These are phyloP conservation scores for Epistrophe grossulariae DNA, from an alignment of 2,888 invertebrate species.

Conservation along the genomic window DNA sequence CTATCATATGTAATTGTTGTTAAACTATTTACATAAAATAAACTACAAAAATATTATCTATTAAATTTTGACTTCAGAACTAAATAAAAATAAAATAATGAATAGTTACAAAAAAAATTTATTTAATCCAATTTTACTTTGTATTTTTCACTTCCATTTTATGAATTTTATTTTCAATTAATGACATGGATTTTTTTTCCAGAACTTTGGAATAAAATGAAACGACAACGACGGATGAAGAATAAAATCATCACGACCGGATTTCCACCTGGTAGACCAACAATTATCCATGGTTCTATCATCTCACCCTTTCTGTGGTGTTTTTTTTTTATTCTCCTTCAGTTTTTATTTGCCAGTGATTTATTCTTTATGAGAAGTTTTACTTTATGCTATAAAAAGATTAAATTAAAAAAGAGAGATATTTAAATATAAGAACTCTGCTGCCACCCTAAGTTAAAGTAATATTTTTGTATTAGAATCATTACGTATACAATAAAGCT, in stretches of 20 bases:
- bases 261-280: constrained; percentile 54
- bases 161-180: neutral
- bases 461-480: neutral
- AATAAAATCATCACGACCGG: constrained; percentile 59
- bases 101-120: too few species aligned
- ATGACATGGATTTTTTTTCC: neutral
- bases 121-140: neutral
- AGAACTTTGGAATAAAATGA: neutral
- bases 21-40: neutral
- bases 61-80: too few species aligned
- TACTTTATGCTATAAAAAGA: constrained; percentile 35
- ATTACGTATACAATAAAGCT: neutral
- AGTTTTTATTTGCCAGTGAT: constrained; percentile 42
- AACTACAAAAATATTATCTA: neutral
- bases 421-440: constrained; percentile 41
- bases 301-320: constrained; percentile 22
- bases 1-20: neutral
- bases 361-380: constrained; percentile 35
- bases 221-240: neutral
- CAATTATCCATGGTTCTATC: constrained; percentile 43
- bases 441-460: neutral
- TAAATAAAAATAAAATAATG: too few species aligned
- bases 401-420: constrained; percentile 38
- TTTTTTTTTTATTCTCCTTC: neutral
- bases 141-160: neutral